Percentiles rank a stretch among this genome's conserved stretches.
phyloP scores from a whole-genome alignment of 2,113 vertebrate genomes.

The Mirounga angustirostris region DNA sequence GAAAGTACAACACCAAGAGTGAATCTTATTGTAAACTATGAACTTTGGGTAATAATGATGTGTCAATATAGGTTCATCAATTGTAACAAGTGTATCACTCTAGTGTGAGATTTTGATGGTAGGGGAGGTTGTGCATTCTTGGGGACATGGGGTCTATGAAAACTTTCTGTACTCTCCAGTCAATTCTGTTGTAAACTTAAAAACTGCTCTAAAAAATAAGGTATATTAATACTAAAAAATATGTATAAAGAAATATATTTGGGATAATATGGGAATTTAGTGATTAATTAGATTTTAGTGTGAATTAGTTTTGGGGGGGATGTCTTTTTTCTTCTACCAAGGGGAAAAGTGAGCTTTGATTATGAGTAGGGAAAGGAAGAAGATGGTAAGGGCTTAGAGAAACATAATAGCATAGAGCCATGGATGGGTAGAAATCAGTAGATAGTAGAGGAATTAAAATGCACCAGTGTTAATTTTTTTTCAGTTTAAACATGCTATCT shows the following conservation, averaged over 20 bases:
- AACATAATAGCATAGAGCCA: neutral
- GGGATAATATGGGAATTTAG: neutral
- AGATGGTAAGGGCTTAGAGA: neutral
- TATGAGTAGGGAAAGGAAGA: neutral
- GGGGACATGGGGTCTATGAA: no score
- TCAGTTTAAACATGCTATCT: neutral
- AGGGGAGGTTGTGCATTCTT: neutral
- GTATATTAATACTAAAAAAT: neutral
- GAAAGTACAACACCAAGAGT: neutral
- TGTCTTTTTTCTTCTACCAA: neutral
- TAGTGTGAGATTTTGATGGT: neutral
- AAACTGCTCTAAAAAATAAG: neutral
- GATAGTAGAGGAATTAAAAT: neutral
- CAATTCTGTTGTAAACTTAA: neutral
- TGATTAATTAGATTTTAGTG: neutral
- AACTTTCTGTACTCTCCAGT: neutral
- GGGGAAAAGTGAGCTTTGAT: neutral
- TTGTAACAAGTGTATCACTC: neutral
- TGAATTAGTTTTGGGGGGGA: neutral
- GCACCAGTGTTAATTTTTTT: neutral
- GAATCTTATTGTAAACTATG: neutral
- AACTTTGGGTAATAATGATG: neutral
- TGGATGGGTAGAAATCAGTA: neutral
- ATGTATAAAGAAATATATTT: neutral
- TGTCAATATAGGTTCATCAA: neutral